Base-by-base conservation (phyloP, 2,113 vertebrate genomes). In the Protobothrops flavoviridis region DNA sequence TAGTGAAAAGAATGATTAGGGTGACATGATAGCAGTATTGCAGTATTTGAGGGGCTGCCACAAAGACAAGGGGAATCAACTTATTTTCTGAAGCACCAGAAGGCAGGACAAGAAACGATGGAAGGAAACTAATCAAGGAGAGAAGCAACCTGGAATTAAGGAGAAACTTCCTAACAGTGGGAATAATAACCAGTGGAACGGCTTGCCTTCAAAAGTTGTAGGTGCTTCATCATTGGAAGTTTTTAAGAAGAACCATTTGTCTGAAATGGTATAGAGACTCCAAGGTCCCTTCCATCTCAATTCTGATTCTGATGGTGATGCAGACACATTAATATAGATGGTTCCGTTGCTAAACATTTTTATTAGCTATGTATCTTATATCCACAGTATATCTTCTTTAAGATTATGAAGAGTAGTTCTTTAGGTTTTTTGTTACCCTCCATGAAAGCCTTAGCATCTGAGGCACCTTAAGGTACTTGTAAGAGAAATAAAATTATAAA, bases 401-500 rank as follows among this genome's bases (percentile, higher is more conserved):
- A 81, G 74, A 81, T 17, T 91, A 81, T 9, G 21, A 55, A 87
- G 92, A 89, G 59, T 45, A 26, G 94, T 87, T 86, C 90, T 88
- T 10, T 33, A 87, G 91, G 91, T 85, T 85, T 10, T 91, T 93
- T 23, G 39, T 61, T 45, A 6, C 93, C 89, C 29, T 86, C 81
- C 85, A 11, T 86, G 95, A 95, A 95, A 95, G 50, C 61, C 45
- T 90, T 91, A 93, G 52, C 12, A 69, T 33, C 87, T 93, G 50
- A 85, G 94, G 81, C 93, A 12, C 6, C 88, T 94, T 95, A 96
- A 94, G 94, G 93, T 89, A 59, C 85, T 5, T 95, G 97, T 96
- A 91, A 93, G 95, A 95, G 90, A 93, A 90, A 90, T 94, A 88
- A 95, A 94, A 96, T 94, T 94, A 57, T 95, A 96, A 94, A 94